phyloP scores from a whole-genome alignment of 2,888 invertebrate species.

The Cerastis rubricosa region DNA sequence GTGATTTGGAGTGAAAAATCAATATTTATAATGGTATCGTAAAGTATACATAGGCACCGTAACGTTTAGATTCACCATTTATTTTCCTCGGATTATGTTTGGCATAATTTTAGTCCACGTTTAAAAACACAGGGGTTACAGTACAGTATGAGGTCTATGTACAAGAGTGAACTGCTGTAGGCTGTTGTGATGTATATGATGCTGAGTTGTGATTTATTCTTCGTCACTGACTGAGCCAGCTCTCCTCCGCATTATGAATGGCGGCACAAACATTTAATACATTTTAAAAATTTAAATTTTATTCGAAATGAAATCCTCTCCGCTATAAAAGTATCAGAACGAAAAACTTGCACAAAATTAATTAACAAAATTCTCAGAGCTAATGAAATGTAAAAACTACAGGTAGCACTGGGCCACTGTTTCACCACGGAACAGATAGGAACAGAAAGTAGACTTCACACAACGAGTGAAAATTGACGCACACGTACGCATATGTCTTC shows the following conservation, averaged over 20 bases:
- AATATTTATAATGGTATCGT: not conserved
- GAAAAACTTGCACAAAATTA: conserved; percentile 52
- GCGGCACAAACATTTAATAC: not conserved
- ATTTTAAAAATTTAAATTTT: conserved; percentile 29
- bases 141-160: not conserved
- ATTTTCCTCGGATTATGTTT: not conserved
- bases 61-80: not conserved
- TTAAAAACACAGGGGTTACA: not conserved
- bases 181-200: not conserved
- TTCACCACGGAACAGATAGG: not conserved
- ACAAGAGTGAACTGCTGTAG: not conserved
- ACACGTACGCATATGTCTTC: too few species aligned
- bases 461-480: not conserved
- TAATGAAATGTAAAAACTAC: conserved; percentile 59
- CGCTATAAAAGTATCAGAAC: conserved; percentile 38
- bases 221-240: not conserved
- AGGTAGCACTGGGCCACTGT: conserved; percentile 28
- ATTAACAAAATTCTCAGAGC: conserved; percentile 50
- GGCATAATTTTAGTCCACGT: not conserved
- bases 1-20: not conserved
- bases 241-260: not conserved
- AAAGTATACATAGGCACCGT: not conserved
- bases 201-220: not conserved
- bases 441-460: conserved; percentile 1
- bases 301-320: conserved; percentile 32